A percentile compares a stretch with the other conserved stretches of the same genome.
phyloP scores from a whole-genome alignment of 2,113 vertebrate species.

The Sorex araneus region DNA sequence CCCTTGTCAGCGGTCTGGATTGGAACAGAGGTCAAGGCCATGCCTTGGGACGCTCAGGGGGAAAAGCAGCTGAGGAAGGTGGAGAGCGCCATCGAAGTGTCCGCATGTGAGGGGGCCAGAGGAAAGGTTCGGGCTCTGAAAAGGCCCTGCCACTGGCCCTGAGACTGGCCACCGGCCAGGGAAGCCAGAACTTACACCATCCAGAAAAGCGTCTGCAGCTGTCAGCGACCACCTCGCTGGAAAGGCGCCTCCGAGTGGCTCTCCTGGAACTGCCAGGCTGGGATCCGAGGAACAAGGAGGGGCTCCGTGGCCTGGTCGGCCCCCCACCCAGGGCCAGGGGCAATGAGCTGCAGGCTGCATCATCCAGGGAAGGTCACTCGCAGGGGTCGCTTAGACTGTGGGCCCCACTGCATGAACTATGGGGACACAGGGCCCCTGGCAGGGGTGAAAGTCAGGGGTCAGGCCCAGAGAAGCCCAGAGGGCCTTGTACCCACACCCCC shows the following conservation, averaged over 20 bases:
- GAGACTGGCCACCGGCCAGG: conserved; percentile 71
- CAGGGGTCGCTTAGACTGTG: too few relatives aligned
- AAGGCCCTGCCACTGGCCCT: conserved; percentile 77
- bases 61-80: neutral
- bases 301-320: conserved; percentile 36
- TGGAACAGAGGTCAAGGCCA: neutral
- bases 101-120: neutral
- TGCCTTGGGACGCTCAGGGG: neutral
- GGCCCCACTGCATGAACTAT: too few relatives aligned
- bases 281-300: conserved; percentile 68
- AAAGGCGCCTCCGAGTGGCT: conserved; percentile 63
- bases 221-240: conserved; percentile 84
- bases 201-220: conserved; percentile 85
- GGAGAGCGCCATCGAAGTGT: neutral
- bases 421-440: too few relatives aligned
- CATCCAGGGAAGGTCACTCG: too few relatives aligned
- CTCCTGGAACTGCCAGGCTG: conserved; percentile 55
- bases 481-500: too few relatives aligned
- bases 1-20: neutral
- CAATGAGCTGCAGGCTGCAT: too few relatives aligned
- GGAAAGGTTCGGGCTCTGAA: conserved; percentile 82
- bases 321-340: neutral
- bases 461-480: too few relatives aligned
- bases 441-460: too few relatives aligned
- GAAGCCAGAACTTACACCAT: conserved; percentile 85